These are phyloP conservation scores for Sesamia nonagrioides DNA, from an alignment of 1,140 invertebrate genomes.

Conservation along the genomic window DNA sequence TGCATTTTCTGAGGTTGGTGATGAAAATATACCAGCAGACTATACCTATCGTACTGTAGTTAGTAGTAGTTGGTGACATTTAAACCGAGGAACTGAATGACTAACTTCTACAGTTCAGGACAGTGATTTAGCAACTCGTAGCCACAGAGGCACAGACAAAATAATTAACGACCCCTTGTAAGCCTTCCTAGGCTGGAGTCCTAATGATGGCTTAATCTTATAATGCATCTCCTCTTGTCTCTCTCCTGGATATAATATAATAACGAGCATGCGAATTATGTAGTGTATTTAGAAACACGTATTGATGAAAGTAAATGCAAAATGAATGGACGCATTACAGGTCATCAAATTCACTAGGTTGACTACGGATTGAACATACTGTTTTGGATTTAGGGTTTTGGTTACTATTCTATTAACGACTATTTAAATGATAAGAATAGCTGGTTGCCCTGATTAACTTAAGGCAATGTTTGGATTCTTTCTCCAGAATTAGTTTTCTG, in stretches of 20 bases:
- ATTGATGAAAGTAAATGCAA: background rate
- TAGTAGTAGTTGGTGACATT: background rate
- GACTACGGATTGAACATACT: background rate
- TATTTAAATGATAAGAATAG: too few relatives aligned
- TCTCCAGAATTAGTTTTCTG: too few relatives aligned
- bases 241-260: too few relatives aligned
- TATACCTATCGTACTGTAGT: background rate
- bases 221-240: too few relatives aligned
- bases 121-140: background rate
- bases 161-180: background rate
- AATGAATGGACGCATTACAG: background rate
- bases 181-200: too few relatives aligned
- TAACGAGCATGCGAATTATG: background rate
- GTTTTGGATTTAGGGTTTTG: too few relatives aligned
- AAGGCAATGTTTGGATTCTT: too few relatives aligned
- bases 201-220: too few relatives aligned
- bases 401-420: too few relatives aligned
- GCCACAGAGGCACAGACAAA: constrained; percentile 14
- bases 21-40: background rate
- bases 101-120: background rate
- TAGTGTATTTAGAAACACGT: background rate
- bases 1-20: background rate
- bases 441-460: too few relatives aligned
- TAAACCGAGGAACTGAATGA: background rate
- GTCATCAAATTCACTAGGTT: background rate